Evolutionary conservation across 2,888 invertebrate species (phyloP).

Genomic region (Diploptera punctata): DNA sequence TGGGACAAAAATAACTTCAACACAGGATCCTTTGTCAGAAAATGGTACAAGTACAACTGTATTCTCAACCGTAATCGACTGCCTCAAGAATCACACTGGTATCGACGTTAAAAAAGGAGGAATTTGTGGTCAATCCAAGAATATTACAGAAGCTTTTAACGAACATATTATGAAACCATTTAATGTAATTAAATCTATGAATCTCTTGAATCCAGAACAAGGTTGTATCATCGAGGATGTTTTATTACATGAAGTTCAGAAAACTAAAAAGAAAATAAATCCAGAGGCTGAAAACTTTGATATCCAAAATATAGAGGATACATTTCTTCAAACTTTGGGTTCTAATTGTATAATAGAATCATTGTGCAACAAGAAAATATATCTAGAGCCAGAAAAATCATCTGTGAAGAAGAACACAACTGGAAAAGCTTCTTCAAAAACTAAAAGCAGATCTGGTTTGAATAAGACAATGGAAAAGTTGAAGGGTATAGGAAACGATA

Average conservation of each 20-base stretch:
- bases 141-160: neutral
- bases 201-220: neutral
- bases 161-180: neutral
- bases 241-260: neutral
- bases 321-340: neutral
- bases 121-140: neutral
- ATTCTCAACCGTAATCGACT: neutral
- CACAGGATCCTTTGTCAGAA: too few species aligned
- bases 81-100: neutral
- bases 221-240: neutral
- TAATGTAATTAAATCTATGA: neutral
- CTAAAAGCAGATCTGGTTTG: neutral
- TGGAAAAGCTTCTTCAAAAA: neutral
- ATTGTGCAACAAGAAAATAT: neutral
- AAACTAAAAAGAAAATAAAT: neutral
- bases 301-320: slow-evolving; percentile 5
- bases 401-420: neutral
- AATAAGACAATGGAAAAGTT: neutral
- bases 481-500: neutral
- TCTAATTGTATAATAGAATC: slow-evolving; percentile 1
- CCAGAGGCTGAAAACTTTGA: neutral
- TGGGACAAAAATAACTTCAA: too few species aligned
- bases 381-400: neutral
- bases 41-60: neutral
- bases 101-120: neutral